Evolutionary conservation across 2,113 vertebrate species (phyloP).

Genomic region (Scartelaos histophorus): DNA sequence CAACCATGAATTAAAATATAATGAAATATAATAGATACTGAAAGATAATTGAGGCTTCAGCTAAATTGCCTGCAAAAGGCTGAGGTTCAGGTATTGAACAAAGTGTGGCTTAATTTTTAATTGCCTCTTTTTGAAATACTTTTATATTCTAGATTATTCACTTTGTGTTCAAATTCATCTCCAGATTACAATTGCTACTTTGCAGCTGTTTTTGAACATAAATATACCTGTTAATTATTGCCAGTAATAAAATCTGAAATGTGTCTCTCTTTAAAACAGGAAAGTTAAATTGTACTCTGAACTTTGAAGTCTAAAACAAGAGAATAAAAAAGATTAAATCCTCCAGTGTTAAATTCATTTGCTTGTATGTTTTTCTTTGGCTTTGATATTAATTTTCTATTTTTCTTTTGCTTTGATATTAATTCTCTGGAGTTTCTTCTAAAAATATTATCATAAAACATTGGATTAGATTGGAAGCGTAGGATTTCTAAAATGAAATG

Average conservation of each 20-base stretch:
- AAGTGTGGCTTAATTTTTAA: neutral
- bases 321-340: neutral
- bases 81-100: too few relatives aligned
- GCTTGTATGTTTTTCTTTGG: neutral
- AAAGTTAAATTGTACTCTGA: neutral
- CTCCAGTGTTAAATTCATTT: neutral
- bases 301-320: neutral
- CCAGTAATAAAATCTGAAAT: neutral
- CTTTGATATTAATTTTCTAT: neutral
- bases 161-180: neutral
- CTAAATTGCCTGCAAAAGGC: too few relatives aligned
- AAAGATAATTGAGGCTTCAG: neutral
- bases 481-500: neutral
- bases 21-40: too few relatives aligned
- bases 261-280: neutral
- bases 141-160: neutral
- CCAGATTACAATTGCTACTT: neutral
- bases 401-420: neutral
- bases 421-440: neutral
- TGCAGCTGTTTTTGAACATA: too few relatives aligned
- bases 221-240: too few relatives aligned
- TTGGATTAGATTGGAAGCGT: neutral
- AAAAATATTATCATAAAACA: conserved; percentile 4
- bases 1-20: too few relatives aligned
- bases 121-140: neutral